Conservation (phyloP, 2,888 invertebrate genomes). For the Nysson spinosus region DNA sequence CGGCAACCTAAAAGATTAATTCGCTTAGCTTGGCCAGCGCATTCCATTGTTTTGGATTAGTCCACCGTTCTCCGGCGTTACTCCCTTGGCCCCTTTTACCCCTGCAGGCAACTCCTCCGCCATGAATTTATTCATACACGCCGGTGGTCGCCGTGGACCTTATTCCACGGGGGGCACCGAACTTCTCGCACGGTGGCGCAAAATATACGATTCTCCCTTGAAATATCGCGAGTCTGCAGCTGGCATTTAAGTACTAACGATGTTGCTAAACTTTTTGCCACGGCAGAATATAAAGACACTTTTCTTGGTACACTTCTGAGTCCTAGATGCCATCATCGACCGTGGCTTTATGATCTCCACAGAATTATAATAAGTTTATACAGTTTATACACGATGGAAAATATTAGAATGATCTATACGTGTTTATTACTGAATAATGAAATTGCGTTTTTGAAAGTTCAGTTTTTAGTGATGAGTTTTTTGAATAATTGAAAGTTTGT, state of each 20-base stretch:
- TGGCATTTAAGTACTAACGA: constrained; percentile 48
- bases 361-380: too few species aligned
- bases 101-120: constrained; percentile 39
- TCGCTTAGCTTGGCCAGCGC: constrained; percentile 61
- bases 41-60: constrained; percentile 67
- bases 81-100: constrained; percentile 10
- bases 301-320: too few species aligned
- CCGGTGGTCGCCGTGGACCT: constrained; percentile 52
- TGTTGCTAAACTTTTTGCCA: constrained; percentile 33
- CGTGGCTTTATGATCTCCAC: too few species aligned
- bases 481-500: too few species aligned
- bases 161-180: constrained; percentile 49
- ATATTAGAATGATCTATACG: too few species aligned
- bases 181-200: constrained; percentile 33
- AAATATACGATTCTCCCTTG: constrained; percentile 39
- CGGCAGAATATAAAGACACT: constrained; percentile 7
- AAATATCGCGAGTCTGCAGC: constrained; percentile 42
- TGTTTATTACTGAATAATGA: too few species aligned
- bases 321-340: too few species aligned
- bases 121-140: constrained; percentile 64
- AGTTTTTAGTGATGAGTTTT: too few species aligned
- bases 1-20: constrained; percentile 68
- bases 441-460: too few species aligned
- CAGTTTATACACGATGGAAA: too few species aligned
- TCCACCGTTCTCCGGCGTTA: constrained; percentile 40